A percentile compares a stretch with the other conserved stretches of the same genome.
Conservation (phyloP, 1,140 invertebrate species). For the Parapsyche elsis region DNA sequence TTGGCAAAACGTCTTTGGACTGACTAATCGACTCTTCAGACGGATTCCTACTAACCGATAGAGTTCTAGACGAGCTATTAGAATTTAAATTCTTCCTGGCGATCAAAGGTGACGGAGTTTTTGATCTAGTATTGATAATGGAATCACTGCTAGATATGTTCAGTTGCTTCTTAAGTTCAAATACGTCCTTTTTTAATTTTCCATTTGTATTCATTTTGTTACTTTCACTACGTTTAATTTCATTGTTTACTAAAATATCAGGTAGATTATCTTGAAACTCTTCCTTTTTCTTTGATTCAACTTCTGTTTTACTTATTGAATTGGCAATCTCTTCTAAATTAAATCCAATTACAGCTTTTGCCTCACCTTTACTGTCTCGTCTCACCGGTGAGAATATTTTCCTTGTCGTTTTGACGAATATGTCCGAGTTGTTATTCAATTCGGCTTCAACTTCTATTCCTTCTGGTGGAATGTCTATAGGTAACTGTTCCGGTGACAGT, state of each 20-base stretch:
- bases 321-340: slow-evolving; percentile 65
- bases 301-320: slow-evolving; percentile 47
- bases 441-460: slow-evolving; percentile 64
- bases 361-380: slow-evolving; percentile 66
- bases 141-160: slow-evolving; percentile 44
- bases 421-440: slow-evolving; percentile 64
- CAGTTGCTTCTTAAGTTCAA: slow-evolving; percentile 45
- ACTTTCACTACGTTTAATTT: slow-evolving; percentile 10
- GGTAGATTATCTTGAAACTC: slow-evolving; percentile 51
- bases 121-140: slow-evolving; percentile 47
- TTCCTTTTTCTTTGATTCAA: slow-evolving; percentile 29
- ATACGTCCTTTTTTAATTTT: not conserved
- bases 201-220: not conserved
- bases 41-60: slow-evolving; percentile 45
- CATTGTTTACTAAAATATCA: slow-evolving; percentile 47
- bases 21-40: slow-evolving; percentile 54
- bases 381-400: slow-evolving; percentile 80
- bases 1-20: slow-evolving; percentile 38
- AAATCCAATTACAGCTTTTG: slow-evolving; percentile 65
- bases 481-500: slow-evolving; percentile 51
- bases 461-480: slow-evolving; percentile 59
- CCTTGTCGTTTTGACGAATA: slow-evolving; percentile 80
- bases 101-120: slow-evolving; percentile 50
- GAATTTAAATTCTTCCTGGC: slow-evolving; percentile 35
- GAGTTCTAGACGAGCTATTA: slow-evolving; percentile 47